phyloP scores from a whole-genome alignment of 2,888 invertebrate genomes.

The Spatulosminthurus flaviceps region DNA sequence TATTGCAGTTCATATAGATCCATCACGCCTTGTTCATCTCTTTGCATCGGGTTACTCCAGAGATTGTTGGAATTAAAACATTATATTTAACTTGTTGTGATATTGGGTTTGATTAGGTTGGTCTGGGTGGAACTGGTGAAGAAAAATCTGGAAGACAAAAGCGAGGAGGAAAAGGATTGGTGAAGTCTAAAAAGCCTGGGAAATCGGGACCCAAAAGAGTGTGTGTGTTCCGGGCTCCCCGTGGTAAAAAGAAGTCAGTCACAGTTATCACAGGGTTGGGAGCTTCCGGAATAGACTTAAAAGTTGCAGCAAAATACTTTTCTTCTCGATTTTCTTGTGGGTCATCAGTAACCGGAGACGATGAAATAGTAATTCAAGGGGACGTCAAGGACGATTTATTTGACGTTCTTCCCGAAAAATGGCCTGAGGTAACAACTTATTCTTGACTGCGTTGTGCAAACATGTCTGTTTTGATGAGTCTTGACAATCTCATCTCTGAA shows the following conservation, averaged over 20 bases:
- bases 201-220: slow-evolving; percentile 88
- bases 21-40: no score
- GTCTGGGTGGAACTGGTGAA: slow-evolving; percentile 77
- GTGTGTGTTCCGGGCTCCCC: slow-evolving; percentile 85
- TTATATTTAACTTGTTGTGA: background rate
- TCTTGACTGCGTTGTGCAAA: no score
- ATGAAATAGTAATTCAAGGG: slow-evolving; percentile 99
- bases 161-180: slow-evolving; percentile 94
- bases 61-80: no score
- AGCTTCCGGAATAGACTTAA: slow-evolving; percentile 93
- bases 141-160: slow-evolving; percentile 97
- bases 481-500: no score
- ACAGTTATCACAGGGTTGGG: slow-evolving; percentile 96
- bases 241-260: slow-evolving; percentile 98
- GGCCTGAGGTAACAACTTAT: slow-evolving; percentile 80
- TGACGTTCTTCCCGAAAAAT: slow-evolving; percentile 97
- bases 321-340: slow-evolving; percentile 98
- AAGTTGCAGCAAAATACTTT: slow-evolving; percentile 97
- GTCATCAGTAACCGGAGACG: slow-evolving; percentile 98
- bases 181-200: slow-evolving; percentile 89
- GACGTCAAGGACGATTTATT: slow-evolving; percentile 98
- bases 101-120: slow-evolving; percentile 65
- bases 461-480: no score
- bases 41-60: no score
- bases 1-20: no score